phyloP scores from a whole-genome alignment of 2,888 invertebrate species.

The Phyllotreta cruciferae region DNA sequence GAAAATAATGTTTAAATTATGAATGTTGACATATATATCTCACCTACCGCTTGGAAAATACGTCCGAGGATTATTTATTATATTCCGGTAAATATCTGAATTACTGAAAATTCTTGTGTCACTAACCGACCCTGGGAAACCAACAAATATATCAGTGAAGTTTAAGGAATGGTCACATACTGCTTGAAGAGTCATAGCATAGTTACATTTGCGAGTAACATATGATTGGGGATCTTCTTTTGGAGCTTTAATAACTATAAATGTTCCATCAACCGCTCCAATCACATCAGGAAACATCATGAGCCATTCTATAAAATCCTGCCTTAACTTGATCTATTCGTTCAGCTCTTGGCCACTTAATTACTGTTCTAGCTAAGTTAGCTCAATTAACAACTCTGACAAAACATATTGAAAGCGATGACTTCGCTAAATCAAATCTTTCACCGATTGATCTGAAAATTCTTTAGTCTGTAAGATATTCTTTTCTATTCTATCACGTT shows the following conservation, averaged over 20 bases:
- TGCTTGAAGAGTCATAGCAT: slow-evolving; percentile 43
- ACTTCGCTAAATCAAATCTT: slow-evolving; percentile 29
- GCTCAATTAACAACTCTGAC: slow-evolving; percentile 23
- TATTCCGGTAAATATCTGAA: slow-evolving; percentile 40
- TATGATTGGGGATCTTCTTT: slow-evolving; percentile 39
- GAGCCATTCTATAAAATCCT: no score
- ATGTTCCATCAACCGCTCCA: slow-evolving; percentile 45
- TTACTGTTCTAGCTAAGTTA: slow-evolving; percentile 13
- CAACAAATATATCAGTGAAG: slow-evolving; percentile 42
- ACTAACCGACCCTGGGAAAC: slow-evolving; percentile 45
- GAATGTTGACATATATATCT: no score
- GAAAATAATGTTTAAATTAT: no score
- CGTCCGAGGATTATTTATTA: slow-evolving; percentile 8
- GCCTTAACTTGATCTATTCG: no score
- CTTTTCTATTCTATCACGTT: neutral
- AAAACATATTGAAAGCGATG: slow-evolving; percentile 24
- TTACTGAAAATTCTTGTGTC: slow-evolving; percentile 44
- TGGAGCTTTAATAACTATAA: slow-evolving; percentile 44
- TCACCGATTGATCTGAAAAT: slow-evolving; percentile 33
- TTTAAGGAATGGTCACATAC: slow-evolving; percentile 37
- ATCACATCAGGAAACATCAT: slow-evolving; percentile 35
- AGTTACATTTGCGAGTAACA: slow-evolving; percentile 41
- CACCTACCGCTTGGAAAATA: no score
- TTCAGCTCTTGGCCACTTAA: slow-evolving; percentile 30
- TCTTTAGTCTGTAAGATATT: neutral